Conservation (phyloP, 2,113 vertebrate genomes). For the Odobenus rosmarus region DNA sequence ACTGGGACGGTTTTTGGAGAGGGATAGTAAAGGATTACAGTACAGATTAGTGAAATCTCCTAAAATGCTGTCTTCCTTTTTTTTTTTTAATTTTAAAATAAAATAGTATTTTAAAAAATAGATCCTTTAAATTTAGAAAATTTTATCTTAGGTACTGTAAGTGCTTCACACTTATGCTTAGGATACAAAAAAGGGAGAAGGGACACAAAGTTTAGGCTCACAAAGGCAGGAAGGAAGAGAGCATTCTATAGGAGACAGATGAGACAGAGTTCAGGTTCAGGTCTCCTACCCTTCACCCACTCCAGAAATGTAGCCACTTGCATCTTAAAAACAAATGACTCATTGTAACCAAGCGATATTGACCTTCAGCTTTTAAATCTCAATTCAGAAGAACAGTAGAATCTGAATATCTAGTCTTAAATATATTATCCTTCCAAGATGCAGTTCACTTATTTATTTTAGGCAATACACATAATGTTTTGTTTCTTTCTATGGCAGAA, state of each 20-base stretch:
- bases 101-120: background rate
- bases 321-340: background rate
- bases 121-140: constrained; percentile 1
- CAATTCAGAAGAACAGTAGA: background rate
- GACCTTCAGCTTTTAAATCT: background rate
- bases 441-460: background rate
- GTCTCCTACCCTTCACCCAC: background rate
- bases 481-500: constrained; percentile 86
- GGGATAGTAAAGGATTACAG: background rate
- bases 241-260: background rate
- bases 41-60: background rate
- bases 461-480: background rate
- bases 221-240: background rate
- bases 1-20: background rate
- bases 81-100: background rate
- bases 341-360: background rate
- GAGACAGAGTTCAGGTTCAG: background rate
- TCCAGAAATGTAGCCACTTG: background rate
- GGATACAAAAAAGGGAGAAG: background rate
- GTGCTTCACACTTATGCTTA: background rate
- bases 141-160: background rate
- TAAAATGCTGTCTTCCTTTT: background rate
- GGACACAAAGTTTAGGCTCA: background rate
- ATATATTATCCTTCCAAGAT: background rate
- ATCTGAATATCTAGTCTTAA: background rate